These are phyloP conservation scores for Poeciliopsis prolifica DNA, from an alignment of 2,113 vertebrate species.

Conservation along the genomic window DNA sequence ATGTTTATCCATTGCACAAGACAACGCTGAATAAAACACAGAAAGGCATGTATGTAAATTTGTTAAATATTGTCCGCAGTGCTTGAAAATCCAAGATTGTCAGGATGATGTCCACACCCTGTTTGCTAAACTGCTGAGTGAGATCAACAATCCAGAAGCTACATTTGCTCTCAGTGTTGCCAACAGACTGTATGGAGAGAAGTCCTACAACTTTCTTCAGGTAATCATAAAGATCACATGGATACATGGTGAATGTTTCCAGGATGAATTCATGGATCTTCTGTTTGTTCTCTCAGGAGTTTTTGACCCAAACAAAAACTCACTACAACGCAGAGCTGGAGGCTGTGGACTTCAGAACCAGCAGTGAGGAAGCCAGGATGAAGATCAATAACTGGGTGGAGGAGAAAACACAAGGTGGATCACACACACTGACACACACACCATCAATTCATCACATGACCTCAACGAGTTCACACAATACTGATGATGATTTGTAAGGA, in stretches of 20 bases:
- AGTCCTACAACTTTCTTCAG: slow-evolving; percentile 83
- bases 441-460: slow-evolving; percentile 27
- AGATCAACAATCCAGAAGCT: slow-evolving; percentile 78
- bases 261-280: no score
- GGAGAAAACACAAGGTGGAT: slow-evolving; percentile 74
- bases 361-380: slow-evolving; percentile 61
- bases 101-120: background rate
- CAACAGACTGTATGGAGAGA: slow-evolving; percentile 87
- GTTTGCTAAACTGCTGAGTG: slow-evolving; percentile 78
- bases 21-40: no score
- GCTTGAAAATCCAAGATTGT: slow-evolving; percentile 44
- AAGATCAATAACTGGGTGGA: slow-evolving; percentile 82
- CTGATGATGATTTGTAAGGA: slow-evolving; percentile 63
- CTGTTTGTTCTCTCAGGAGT: slow-evolving; percentile 65
- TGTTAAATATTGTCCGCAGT: slow-evolving; percentile 29
- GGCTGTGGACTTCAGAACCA: slow-evolving; percentile 67
- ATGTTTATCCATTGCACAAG: no score
- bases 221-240: slow-evolving; percentile 61
- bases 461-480: slow-evolving; percentile 44
- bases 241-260: background rate
- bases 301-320: slow-evolving; percentile 61
- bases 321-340: slow-evolving; percentile 77
- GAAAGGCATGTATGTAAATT: no score
- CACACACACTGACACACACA: background rate
- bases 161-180: slow-evolving; percentile 84